Percentiles rank a stretch among this genome's conserved stretches.
These are phyloP conservation scores for Dynastes tityus DNA, from an alignment of 2,888 invertebrate genomes.

Conservation along the genomic window DNA sequence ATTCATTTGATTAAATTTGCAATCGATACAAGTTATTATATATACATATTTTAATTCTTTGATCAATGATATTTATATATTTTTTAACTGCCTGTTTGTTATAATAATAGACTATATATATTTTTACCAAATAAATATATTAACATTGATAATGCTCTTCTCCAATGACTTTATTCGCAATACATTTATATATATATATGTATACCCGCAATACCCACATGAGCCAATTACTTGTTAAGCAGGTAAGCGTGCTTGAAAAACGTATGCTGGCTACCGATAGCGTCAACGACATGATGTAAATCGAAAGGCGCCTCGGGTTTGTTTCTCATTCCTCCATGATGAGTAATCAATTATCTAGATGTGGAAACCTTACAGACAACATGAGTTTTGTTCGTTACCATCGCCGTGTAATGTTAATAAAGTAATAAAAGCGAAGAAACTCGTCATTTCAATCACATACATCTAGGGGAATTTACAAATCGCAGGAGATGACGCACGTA, in stretches of 20 bases:
- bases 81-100: too few species aligned
- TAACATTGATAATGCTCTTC: too few species aligned
- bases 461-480: slow-evolving; percentile 12
- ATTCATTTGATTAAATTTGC: too few species aligned
- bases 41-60: too few species aligned
- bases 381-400: slow-evolving; percentile 13
- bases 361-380: slow-evolving; percentile 35
- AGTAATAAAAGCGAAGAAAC: slow-evolving; percentile 20
- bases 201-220: too few species aligned
- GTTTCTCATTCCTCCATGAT: slow-evolving; percentile 40
- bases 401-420: slow-evolving; percentile 24
- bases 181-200: too few species aligned
- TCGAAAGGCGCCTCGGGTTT: slow-evolving; percentile 45
- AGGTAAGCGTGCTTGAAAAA: slow-evolving; percentile 25
- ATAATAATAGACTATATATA: too few species aligned
- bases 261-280: slow-evolving; percentile 34
- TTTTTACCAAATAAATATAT: too few species aligned
- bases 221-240: slow-evolving; percentile 18
- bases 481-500: slow-evolving; percentile 1
- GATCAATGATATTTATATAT: too few species aligned
- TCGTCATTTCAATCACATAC: background rate
- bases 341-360: slow-evolving; percentile 42
- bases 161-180: too few species aligned
- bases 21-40: too few species aligned
- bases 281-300: slow-evolving; percentile 38